Evolutionary conservation across 2,797 vertebrate species (phyloP).

Genomic region (Gymnothorax reevesii): DNA sequence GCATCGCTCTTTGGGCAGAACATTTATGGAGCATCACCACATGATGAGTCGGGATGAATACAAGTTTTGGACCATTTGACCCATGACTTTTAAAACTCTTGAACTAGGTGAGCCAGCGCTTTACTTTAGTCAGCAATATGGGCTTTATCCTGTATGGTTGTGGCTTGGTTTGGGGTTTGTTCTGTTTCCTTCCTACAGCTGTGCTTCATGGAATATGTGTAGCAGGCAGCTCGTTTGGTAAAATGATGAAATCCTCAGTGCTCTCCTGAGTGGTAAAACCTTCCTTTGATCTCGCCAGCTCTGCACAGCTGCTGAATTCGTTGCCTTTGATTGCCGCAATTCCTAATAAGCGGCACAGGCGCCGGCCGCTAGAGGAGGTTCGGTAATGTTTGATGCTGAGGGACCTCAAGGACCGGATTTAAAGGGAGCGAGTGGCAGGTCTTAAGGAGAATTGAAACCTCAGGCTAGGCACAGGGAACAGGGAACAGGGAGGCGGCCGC

Average conservation of each 20-base stretch:
- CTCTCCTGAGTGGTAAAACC: not conserved
- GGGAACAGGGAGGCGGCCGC: no score
- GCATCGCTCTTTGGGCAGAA: no score
- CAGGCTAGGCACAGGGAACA: no score
- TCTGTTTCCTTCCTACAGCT: not conserved
- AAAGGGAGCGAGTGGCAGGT: not conserved
- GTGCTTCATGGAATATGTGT: not conserved
- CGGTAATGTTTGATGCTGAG: not conserved
- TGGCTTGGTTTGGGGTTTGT: not conserved
- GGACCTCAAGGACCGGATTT: not conserved
- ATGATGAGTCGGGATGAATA: no score
- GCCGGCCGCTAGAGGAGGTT: not conserved
- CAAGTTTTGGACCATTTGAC: constrained; percentile 36
- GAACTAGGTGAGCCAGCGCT: constrained; percentile 64
- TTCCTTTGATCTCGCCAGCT: not conserved
- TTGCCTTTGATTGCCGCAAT: not conserved
- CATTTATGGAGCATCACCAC: no score
- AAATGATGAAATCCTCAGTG: no score
- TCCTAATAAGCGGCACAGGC: not conserved
- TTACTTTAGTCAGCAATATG: constrained; percentile 63
- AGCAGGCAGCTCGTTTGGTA: not conserved
- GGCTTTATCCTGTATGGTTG: not conserved
- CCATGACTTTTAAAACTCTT: constrained; percentile 50
- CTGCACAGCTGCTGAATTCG: not conserved
- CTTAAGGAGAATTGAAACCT: no score